Evolutionary conservation across 2,797 vertebrate species (phyloP).

Genomic region (Pogoniulus pusillus): DNA sequence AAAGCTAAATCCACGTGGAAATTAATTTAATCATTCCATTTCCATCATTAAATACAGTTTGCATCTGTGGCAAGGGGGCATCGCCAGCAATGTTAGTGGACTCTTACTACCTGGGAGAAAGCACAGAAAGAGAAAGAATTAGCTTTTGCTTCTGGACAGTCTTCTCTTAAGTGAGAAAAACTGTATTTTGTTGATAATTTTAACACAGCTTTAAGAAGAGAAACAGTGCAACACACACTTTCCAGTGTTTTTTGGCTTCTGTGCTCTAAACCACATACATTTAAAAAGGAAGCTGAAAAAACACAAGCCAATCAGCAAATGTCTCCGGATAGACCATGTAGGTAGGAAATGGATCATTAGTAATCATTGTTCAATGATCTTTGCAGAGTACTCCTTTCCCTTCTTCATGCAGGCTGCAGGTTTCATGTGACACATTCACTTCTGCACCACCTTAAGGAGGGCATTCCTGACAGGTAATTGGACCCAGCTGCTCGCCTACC

Average conservation of each 20-base stretch:
- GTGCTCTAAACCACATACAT: not conserved
- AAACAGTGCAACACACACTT: not conserved
- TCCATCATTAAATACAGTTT: not conserved
- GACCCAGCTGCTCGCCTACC: not conserved
- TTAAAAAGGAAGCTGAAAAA: not conserved
- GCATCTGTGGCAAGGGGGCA: not conserved
- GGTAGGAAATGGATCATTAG: not conserved
- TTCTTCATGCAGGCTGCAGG: not conserved
- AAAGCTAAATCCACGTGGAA: not conserved
- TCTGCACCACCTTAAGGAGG: accelerated
- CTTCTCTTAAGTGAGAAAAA: not conserved
- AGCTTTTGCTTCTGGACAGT: not conserved
- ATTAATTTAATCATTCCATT: not conserved
- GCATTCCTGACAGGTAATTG: not conserved
- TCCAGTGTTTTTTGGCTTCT: not conserved
- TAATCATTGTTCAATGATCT: not conserved
- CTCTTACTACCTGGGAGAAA: not conserved
- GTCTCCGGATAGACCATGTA: not conserved
- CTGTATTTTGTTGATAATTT: not conserved
- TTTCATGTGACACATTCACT: not conserved
- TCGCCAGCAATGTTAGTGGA: not conserved
- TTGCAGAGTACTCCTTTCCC: not conserved
- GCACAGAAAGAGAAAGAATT: not conserved
- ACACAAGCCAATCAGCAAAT: not conserved
- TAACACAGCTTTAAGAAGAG: not conserved